Evolutionary conservation across 2,113 vertebrate genomes (phyloP).

Genomic region (Oncorhynchus keta): DNA sequence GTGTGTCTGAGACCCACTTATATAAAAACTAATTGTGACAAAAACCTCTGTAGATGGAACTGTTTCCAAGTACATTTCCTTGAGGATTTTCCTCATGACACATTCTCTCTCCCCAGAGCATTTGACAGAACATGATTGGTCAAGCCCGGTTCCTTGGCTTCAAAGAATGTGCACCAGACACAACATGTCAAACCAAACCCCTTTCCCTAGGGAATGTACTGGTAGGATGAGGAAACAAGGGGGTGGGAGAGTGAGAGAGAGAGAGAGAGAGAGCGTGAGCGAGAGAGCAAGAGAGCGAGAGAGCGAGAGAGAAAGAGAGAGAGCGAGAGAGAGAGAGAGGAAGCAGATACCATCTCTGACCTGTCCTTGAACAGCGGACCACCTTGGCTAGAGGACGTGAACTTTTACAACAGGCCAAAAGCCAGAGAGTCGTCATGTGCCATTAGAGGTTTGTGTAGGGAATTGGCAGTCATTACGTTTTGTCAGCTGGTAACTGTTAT

Average conservation of each 20-base stretch:
- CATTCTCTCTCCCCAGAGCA: background rate
- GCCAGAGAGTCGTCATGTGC: background rate
- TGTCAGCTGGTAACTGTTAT: too few relatives aligned
- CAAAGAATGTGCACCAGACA: slow-evolving; percentile 47
- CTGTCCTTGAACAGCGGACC: background rate
- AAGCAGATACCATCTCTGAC: background rate
- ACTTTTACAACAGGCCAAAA: background rate
- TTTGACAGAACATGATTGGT: slow-evolving; percentile 24
- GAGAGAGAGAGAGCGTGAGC: background rate
- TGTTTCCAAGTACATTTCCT: background rate
- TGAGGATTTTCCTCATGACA: background rate
- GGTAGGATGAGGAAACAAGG: background rate
- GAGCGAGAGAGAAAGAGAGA: background rate
- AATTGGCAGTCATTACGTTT: too few relatives aligned
- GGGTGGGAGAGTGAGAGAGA: background rate
- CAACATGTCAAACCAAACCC: slow-evolving; percentile 42
- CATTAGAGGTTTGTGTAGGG: background rate
- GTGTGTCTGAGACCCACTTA: background rate
- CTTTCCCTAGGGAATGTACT: slow-evolving; percentile 12
- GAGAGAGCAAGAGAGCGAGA: background rate
- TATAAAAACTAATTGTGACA: too few relatives aligned
- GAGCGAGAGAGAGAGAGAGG: background rate
- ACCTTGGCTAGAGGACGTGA: background rate
- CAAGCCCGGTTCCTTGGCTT: slow-evolving; percentile 23
- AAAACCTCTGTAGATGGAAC: background rate